Evolutionary conservation across 1,140 invertebrate species (phyloP).

Genomic region (Calephelis nemesis): DNA sequence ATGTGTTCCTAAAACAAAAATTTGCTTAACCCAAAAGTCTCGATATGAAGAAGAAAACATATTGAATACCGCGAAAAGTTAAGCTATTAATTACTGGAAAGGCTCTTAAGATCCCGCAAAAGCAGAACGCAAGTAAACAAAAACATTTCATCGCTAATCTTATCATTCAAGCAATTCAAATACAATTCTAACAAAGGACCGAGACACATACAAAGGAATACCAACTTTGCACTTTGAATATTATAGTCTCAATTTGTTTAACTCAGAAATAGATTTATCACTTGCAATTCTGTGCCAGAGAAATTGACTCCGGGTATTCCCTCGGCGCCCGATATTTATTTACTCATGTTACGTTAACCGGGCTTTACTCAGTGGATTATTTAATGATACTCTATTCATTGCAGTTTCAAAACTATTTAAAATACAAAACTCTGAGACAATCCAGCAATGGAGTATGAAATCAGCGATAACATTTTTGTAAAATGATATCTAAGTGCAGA

Average conservation of each 20-base stretch:
- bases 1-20: neutral
- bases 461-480: conserved; percentile 16
- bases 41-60: conserved; percentile 18
- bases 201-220: conserved; percentile 31
- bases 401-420: conserved; percentile 16
- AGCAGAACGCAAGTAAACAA: conserved; percentile 36
- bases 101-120: conserved; percentile 24
- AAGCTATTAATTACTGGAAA: conserved; percentile 23
- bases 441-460: conserved; percentile 28
- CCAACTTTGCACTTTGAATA: conserved; percentile 35
- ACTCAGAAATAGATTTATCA: conserved; percentile 45
- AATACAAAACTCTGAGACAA: neutral
- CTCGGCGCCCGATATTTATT: conserved; percentile 53
- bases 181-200: conserved; percentile 33
- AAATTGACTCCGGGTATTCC: conserved; percentile 65
- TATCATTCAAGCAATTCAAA: conserved; percentile 40
- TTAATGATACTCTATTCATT: conserved; percentile 29
- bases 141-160: conserved; percentile 41
- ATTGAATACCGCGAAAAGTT: conserved; percentile 22
- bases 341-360: conserved; percentile 25
- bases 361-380: neutral
- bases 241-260: conserved; percentile 45
- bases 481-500: conserved; percentile 28
- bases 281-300: conserved; percentile 52
- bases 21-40: neutral